These are phyloP conservation scores for Sebastes nivosus DNA, from an alignment of 2,797 vertebrate genomes.

Conservation along the genomic window DNA sequence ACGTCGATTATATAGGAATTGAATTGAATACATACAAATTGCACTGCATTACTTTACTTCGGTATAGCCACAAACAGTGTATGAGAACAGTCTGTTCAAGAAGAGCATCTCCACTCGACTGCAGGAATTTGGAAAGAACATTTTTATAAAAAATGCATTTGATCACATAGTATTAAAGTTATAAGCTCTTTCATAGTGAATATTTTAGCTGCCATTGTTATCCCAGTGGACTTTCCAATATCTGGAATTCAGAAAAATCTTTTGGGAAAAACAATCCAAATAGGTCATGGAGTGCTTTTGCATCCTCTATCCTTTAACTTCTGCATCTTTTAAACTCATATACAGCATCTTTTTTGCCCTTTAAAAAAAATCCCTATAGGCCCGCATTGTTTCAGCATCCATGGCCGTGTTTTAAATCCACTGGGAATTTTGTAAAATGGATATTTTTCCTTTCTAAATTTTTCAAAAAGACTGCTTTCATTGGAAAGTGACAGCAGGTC, in stretches of 20 bases:
- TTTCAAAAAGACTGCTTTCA: neutral
- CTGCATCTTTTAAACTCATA: neutral
- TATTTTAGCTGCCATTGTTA: neutral
- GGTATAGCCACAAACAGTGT: no score
- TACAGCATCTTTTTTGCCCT: neutral
- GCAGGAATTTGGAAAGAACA: neutral
- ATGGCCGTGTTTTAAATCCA: neutral
- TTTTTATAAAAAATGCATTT: neutral
- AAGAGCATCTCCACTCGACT: neutral
- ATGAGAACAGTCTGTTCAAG: no score
- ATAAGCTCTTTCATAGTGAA: neutral
- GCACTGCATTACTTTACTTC: no score
- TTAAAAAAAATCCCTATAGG: neutral
- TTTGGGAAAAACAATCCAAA: neutral
- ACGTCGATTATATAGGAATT: no score
- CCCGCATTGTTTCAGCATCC: neutral
- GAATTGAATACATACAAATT: no score
- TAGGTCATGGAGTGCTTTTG: conserved; percentile 4
- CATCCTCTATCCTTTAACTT: neutral
- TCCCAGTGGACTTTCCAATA: neutral
- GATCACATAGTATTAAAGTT: neutral
- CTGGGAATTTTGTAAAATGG: neutral
- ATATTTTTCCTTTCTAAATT: neutral
- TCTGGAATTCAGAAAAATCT: neutral
- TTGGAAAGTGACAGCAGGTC: neutral